Evolutionary conservation across 2,113 vertebrate genomes (phyloP).

Genomic region (Edolisoma coerulescens): DNA sequence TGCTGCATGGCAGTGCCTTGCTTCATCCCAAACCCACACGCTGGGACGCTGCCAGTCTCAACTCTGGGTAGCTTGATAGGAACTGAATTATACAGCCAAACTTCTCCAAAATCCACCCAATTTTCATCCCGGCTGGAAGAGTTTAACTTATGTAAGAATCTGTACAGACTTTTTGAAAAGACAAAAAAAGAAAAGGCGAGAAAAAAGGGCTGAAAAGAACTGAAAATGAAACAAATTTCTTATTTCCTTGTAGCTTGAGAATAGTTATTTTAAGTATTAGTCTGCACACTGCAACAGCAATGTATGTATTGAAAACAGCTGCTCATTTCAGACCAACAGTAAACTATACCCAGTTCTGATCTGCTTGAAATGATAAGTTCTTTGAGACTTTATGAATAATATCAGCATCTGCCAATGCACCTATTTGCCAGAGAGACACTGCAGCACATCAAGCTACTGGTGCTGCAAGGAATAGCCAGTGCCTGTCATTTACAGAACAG

Average conservation of each 20-base stretch:
- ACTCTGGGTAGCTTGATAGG: neutral
- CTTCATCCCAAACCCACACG: neutral
- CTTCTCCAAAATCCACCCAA: neutral
- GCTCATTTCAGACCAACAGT: neutral
- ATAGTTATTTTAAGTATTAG: neutral
- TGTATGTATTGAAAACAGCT: neutral
- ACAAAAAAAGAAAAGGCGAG: accelerated
- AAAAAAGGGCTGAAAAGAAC: neutral
- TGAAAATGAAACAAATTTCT: neutral
- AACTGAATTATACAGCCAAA: neutral
- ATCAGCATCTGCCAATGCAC: neutral
- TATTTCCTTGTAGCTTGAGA: neutral
- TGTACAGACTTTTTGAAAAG: neutral
- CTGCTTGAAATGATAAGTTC: neutral
- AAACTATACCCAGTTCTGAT: neutral
- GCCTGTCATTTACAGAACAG: neutral
- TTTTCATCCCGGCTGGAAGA: neutral
- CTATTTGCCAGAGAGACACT: neutral
- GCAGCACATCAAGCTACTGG: neutral
- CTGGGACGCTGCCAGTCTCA: neutral
- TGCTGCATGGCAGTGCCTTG: neutral
- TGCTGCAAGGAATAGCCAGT: neutral
- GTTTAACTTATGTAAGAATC: neutral
- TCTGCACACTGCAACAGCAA: neutral
- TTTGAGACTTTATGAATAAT: neutral